Conservation (phyloP, 2,113 vertebrate species). For the Esox niger region DNA sequence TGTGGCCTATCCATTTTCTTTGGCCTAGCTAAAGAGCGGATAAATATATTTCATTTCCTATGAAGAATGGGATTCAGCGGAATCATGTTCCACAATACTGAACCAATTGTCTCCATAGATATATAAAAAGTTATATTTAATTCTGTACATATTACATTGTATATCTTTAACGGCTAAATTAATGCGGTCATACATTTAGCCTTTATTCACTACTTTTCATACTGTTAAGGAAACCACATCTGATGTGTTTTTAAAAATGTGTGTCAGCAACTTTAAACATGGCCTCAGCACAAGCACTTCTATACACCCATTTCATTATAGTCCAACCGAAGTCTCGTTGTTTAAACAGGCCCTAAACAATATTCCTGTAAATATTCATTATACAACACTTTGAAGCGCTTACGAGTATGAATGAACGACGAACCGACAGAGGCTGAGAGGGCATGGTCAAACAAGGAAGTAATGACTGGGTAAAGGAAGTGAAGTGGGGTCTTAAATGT, state of each 20-base stretch:
- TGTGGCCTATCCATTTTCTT: not conserved
- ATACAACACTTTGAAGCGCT: constrained; percentile 8
- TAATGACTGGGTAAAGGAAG: not conserved
- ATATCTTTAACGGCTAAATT: no score
- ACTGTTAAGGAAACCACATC: no score
- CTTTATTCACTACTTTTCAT: no score
- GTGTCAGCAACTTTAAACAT: constrained; percentile 11
- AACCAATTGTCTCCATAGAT: no score
- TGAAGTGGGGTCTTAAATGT: not conserved
- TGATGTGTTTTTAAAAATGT: not conserved
- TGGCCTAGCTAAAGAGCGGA: no score
- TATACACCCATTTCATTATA: not conserved
- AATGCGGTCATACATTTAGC: no score
- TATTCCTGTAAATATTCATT: constrained; percentile 8
- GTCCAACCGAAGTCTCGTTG: constrained; percentile 14
- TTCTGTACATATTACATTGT: no score
- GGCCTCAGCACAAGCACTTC: not conserved
- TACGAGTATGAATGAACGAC: constrained; percentile 5
- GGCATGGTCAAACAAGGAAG: constrained; percentile 33
- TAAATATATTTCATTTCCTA: no score
- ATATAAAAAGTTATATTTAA: no score
- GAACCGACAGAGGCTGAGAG: not conserved
- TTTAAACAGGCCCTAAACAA: constrained; percentile 22
- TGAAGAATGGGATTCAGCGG: no score
- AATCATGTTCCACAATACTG: no score